Conservation (phyloP, 2,888 invertebrate species). For the Bhutanitis thaidina region DNA sequence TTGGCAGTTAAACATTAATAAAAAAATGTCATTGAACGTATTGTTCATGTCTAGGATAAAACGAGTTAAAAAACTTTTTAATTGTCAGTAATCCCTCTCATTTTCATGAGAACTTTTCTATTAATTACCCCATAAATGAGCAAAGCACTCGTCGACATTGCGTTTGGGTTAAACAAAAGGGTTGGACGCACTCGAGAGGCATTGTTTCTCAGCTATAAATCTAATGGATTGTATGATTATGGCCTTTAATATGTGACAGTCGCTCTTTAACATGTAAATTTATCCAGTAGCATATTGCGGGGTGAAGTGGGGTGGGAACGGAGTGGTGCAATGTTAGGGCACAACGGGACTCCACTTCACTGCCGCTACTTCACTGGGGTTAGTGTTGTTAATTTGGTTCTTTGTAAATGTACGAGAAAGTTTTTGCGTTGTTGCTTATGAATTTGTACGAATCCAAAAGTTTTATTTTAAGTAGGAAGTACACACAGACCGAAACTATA, state of each 20-base stretch:
- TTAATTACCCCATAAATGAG: slow-evolving; percentile 76
- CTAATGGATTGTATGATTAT: slow-evolving; percentile 71
- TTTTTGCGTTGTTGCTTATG: too few relatives aligned
- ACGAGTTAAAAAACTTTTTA: slow-evolving; percentile 47
- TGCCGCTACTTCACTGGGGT: slow-evolving; percentile 37
- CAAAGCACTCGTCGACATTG: slow-evolving; percentile 48
- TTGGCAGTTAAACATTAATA: not conserved
- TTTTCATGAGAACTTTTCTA: slow-evolving; percentile 64
- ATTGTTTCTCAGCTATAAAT: slow-evolving; percentile 76
- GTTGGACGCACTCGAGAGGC: slow-evolving; percentile 50
- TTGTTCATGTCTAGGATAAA: slow-evolving; percentile 40
- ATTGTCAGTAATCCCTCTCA: slow-evolving; percentile 50
- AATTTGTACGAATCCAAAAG: too few relatives aligned
- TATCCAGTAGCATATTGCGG: slow-evolving; percentile 43
- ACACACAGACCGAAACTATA: too few relatives aligned
- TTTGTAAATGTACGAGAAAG: slow-evolving; percentile 23
- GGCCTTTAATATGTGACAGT: slow-evolving; percentile 73
- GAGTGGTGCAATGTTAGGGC: slow-evolving; percentile 54
- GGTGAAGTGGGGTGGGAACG: slow-evolving; percentile 69
- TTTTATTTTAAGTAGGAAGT: too few relatives aligned
- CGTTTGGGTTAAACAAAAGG: slow-evolving; percentile 56
- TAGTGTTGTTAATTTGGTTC: slow-evolving; percentile 37
- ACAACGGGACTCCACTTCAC: slow-evolving; percentile 64
- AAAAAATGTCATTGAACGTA: slow-evolving; percentile 44
- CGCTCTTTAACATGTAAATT: slow-evolving; percentile 75